phyloP scores from a whole-genome alignment of 1,140 invertebrate genomes.

The Hycleus cichorii region DNA sequence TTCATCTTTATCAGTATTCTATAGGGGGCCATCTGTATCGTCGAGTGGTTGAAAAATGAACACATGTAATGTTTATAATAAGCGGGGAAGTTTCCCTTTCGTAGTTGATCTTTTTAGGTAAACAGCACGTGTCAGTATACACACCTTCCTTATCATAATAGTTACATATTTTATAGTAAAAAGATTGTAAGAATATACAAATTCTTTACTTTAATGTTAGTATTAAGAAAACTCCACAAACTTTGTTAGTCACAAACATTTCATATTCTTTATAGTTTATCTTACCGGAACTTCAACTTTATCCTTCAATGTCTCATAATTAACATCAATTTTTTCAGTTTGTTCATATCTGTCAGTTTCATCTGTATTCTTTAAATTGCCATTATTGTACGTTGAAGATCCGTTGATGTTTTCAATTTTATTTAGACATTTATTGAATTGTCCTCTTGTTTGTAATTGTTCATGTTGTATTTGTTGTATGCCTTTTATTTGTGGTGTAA shows the following conservation, averaged over 20 bases:
- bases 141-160: no score
- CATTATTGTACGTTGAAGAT: constrained; percentile 8
- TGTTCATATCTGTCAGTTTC: constrained; percentile 19
- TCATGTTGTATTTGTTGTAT: constrained; percentile 8
- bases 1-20: no score
- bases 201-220: background rate
- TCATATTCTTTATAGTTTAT: background rate
- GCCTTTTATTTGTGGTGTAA: constrained; percentile 20
- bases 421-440: constrained; percentile 1
- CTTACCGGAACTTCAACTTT: constrained; percentile 29
- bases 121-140: no score
- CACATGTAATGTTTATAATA: no score
- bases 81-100: no score
- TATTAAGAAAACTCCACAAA: background rate
- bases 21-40: no score
- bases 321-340: constrained; percentile 26
- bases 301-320: constrained; percentile 23
- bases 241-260: constrained; percentile 4
- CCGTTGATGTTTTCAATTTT: constrained; percentile 4
- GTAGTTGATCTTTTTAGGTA: no score
- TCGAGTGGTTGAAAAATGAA: no score
- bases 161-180: no score
- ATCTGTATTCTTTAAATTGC: constrained; percentile 3
- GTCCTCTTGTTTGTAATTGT: background rate
- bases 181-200: no score